Conservation (phyloP, 2,888 invertebrate species). For the Halocaridina rubra region DNA sequence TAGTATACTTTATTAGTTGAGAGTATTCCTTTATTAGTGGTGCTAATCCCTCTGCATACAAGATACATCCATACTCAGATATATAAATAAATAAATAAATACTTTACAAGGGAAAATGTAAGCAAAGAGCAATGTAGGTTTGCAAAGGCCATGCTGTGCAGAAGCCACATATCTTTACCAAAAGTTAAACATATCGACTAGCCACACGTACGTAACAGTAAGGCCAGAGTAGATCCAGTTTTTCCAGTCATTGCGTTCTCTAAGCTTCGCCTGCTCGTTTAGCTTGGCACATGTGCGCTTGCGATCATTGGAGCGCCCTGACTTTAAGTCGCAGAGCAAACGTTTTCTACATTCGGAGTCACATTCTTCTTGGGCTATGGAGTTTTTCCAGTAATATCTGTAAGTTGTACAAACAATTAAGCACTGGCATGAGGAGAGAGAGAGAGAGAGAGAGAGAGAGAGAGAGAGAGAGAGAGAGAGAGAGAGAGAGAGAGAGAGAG, state of each 20-base stretch:
- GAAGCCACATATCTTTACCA: not conserved
- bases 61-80: not conserved
- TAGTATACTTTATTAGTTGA: no score
- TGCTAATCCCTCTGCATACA: no score
- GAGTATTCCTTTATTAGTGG: no score
- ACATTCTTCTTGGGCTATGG: slow-evolving; percentile 83
- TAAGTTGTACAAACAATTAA: slow-evolving; percentile 16
- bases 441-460: not conserved
- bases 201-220: slow-evolving; percentile 84
- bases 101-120: not conserved
- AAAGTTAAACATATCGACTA: slow-evolving; percentile 17
- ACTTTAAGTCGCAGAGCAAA: slow-evolving; percentile 85
- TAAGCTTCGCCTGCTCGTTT: slow-evolving; percentile 69
- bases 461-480: not conserved
- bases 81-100: not conserved
- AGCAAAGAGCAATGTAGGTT: not conserved
- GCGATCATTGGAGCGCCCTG: slow-evolving; percentile 87
- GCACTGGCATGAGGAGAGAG: not conserved
- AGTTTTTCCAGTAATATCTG: slow-evolving; percentile 91
- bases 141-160: not conserved
- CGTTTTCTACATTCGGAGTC: slow-evolving; percentile 88
- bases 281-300: slow-evolving; percentile 79
- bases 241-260: slow-evolving; percentile 82
- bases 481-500: not conserved
- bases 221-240: slow-evolving; percentile 90